A percentile compares a stretch with the other conserved stretches of the same genome.
Conservation (phyloP, 2,113 vertebrate genomes). For the Pogona vitticeps region DNA sequence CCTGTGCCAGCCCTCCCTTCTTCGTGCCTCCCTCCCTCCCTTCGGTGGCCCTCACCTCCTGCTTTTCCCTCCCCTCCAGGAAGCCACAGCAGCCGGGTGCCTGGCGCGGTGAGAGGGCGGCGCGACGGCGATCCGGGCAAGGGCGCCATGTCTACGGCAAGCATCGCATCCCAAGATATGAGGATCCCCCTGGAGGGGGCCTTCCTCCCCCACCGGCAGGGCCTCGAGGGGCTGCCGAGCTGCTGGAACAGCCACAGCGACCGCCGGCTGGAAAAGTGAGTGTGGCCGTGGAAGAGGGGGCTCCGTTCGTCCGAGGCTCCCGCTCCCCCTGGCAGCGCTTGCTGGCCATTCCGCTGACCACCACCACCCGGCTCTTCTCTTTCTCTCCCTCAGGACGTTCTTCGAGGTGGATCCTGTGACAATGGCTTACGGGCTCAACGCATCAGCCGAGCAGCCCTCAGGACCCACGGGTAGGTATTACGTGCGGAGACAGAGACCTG, state of each 20-base stretch:
- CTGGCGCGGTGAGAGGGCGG: neutral
- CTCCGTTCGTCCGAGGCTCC: neutral
- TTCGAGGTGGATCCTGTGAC: too few species aligned
- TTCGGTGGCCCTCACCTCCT: neutral
- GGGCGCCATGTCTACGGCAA: constrained; percentile 89
- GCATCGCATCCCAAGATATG: constrained; percentile 91
- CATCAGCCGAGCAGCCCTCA: too few species aligned
- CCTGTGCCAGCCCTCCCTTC: too few species aligned
- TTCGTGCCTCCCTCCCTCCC: neutral
- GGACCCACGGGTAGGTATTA: neutral
- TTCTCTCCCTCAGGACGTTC: too few species aligned
- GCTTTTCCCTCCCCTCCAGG: neutral
- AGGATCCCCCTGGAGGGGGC: constrained; percentile 84
- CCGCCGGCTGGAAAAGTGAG: constrained; percentile 86
- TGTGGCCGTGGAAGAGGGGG: neutral
- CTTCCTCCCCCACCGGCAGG: constrained; percentile 85
- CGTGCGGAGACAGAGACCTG: too few species aligned
- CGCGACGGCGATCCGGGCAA: neutral
- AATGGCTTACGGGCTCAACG: too few species aligned
- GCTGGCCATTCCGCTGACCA: neutral
- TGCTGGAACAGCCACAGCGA: constrained; percentile 81
- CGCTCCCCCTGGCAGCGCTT: neutral
- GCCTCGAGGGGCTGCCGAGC: constrained; percentile 83
- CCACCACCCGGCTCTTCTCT: neutral
- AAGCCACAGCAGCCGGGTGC: neutral